Evolutionary conservation across 2,113 vertebrate genomes (phyloP).

Genomic region (Orientallactaga bullata): DNA sequence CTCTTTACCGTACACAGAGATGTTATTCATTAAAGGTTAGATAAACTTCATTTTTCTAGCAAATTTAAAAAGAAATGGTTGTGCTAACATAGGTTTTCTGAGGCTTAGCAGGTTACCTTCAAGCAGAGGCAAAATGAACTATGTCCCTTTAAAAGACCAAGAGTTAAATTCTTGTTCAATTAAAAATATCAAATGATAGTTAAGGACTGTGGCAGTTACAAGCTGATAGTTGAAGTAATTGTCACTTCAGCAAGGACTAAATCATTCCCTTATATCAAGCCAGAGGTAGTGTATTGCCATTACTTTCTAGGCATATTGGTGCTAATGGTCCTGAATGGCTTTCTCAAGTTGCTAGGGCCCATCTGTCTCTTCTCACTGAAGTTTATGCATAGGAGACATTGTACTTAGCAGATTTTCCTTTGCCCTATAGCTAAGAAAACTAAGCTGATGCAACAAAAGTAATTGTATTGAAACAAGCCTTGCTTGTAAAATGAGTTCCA

Average conservation of each 20-base stretch:
- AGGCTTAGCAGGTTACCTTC: background rate
- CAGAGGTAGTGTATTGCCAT: background rate
- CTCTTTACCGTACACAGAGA: background rate
- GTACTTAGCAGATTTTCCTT: background rate
- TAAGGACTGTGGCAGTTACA: background rate
- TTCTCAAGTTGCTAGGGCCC: background rate
- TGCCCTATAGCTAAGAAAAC: constrained; percentile 21
- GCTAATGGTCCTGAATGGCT: background rate
- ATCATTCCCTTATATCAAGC: background rate
- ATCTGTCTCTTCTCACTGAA: constrained; percentile 10
- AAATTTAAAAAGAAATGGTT: constrained; percentile 5
- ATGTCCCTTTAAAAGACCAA: background rate
- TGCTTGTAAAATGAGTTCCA: constrained; percentile 63
- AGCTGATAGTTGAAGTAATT: background rate
- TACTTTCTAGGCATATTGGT: background rate
- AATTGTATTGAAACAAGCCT: constrained; percentile 61
- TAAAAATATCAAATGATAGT: constrained; percentile 41
- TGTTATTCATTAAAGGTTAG: constrained; percentile 13
- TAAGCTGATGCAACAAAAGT: constrained; percentile 48
- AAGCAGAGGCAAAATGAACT: background rate
- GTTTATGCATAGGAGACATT: background rate
- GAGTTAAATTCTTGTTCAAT: background rate
- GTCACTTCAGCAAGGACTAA: background rate
- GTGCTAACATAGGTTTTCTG: background rate
- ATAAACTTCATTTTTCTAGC: constrained; percentile 9